These are phyloP conservation scores for Corythucha ciliata DNA, from an alignment of 2,888 invertebrate genomes.

Conservation along the genomic window DNA sequence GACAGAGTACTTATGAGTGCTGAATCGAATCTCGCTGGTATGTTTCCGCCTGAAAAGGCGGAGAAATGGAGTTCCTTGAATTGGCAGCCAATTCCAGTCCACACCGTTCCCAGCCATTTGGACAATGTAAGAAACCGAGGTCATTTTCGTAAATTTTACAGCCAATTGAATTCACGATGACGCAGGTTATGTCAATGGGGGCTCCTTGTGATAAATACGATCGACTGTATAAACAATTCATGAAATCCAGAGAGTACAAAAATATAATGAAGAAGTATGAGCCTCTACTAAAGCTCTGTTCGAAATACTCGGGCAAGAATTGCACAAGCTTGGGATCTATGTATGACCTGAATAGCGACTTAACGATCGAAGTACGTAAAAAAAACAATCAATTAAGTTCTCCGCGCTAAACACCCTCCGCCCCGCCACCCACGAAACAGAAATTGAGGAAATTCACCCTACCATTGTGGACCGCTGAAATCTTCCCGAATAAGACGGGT, in stretches of 20 bases:
- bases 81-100: slow-evolving; percentile 73
- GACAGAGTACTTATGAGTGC: slow-evolving; percentile 67
- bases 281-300: slow-evolving; percentile 55
- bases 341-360: slow-evolving; percentile 54
- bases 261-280: slow-evolving; percentile 43
- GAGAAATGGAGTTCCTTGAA: slow-evolving; percentile 49
- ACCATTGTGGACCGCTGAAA: slow-evolving; percentile 19
- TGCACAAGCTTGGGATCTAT: slow-evolving; percentile 53
- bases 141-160: no score
- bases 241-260: slow-evolving; percentile 15
- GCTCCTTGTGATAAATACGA: slow-evolving; percentile 22
- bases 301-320: slow-evolving; percentile 51
- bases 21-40: slow-evolving; percentile 57
- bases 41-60: slow-evolving; percentile 54
- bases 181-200: slow-evolving; percentile 17
- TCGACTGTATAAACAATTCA: slow-evolving; percentile 8
- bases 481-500: slow-evolving; percentile 17
- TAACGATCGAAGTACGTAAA: slow-evolving; percentile 59
- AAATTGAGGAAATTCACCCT: slow-evolving; percentile 18
- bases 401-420: no score
- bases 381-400: no score
- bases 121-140: slow-evolving; percentile 55
- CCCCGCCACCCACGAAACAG: neutral
- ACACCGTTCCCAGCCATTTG: slow-evolving; percentile 52
- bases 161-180: no score